Base-by-base conservation (phyloP, 2,113 vertebrate genomes). In the Glaucomys volans region DNA sequence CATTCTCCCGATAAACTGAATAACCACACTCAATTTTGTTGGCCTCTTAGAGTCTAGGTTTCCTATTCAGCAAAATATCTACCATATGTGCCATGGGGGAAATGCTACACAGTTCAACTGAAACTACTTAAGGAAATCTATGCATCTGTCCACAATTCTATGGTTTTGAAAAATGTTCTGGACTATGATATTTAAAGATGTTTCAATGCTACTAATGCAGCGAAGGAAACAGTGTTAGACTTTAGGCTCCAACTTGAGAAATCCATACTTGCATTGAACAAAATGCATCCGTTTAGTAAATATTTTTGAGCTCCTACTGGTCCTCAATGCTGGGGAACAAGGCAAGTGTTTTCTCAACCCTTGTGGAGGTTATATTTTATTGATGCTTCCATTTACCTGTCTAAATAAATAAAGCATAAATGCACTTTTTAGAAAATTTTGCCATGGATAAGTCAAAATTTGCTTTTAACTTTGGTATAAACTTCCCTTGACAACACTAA, bases 381-480 rank as follows among this genome's bases (percentile, higher is more conserved):
- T 93, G 82, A 86, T 42, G 72, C 30, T 50, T 92, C 40, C 18
- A 62, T 32, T 44, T 87, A 72, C 74, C 95, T 86, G 22, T 94
- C 69, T 83, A 72, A 67, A 54, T 72, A 89, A 84, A 75, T 76
- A 86, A 66, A 90, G 4, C 9, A 6, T 47, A 26, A 57, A 64
- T 75, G 52, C 8, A 84, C 40, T 71, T 86, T 94, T 94, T 54
- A 85, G 77, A 93, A 94, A 91, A 88, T 92, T 91, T 96, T 95
- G 72, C 67, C 62, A 83, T 90, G 79, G 69, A 77, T 97, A 95
- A 95, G 92, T 97, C 47, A 96, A 96, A 97, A 95, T 97, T 97
- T 95, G 83, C 93, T 95, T 97, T 93, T 92, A 94, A 96, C 81
- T 97, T 97, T 72, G 54, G 76, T 79, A 95, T 93, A 97, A 97